Conservation (phyloP, 1,140 invertebrate species). For the Scaptodrosophila lebanonensis region DNA sequence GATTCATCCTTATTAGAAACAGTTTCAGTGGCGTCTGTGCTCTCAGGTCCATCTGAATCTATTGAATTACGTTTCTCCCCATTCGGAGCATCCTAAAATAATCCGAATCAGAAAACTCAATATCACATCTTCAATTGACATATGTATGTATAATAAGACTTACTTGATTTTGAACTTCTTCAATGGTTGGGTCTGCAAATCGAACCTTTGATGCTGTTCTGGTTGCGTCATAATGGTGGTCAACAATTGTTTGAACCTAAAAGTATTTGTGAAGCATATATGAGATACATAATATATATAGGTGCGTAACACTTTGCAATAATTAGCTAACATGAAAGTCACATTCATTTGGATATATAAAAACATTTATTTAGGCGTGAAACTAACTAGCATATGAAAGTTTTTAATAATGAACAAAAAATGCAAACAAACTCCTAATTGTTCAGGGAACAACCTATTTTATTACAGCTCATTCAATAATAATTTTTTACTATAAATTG, state of each 20-base stretch:
- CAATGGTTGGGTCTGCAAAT: conserved; percentile 85
- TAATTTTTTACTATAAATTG: too few species aligned
- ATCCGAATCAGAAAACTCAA: background rate
- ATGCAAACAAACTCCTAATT: too few species aligned
- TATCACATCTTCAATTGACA: background rate
- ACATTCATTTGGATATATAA: too few species aligned
- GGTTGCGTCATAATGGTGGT: conserved; percentile 89
- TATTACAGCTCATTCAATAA: too few species aligned
- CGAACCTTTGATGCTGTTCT: conserved; percentile 90
- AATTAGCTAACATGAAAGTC: background rate
- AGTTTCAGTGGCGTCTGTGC: conserved; percentile 57
- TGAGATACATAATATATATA: too few species aligned
- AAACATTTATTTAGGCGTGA: too few species aligned
- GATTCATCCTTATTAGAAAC: conserved; percentile 57
- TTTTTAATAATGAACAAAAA: too few species aligned
- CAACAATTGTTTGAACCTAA: conserved; percentile 94
- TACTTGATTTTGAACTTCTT: conserved; percentile 64
- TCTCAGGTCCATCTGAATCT: conserved; percentile 66
- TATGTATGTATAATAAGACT: conserved; percentile 32
- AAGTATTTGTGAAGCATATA: conserved; percentile 64
- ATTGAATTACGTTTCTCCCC: conserved; percentile 68
- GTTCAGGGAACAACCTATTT: too few species aligned
- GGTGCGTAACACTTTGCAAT: too few species aligned
- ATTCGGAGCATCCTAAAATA: conserved; percentile 49
- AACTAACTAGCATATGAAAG: too few species aligned